These are phyloP conservation scores for Tethya wilhelma DNA, from an alignment of 37 sponge, comb jelly and placozoan genomes.

Conservation along the genomic window DNA sequence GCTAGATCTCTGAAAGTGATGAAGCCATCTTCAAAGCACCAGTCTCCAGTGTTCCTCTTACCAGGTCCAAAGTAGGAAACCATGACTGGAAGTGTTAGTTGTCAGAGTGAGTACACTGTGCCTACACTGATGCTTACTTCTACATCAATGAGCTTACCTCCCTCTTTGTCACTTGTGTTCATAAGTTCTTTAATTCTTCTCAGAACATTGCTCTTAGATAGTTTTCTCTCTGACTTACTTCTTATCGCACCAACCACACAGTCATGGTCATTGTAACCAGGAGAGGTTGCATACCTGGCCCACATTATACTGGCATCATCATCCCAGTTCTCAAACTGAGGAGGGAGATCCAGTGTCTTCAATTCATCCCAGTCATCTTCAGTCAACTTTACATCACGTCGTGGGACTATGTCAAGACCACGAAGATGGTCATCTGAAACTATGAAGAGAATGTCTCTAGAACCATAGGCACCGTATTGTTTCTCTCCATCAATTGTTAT, in stretches of 20 bases:
- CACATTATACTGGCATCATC: neutral
- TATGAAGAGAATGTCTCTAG: neutral
- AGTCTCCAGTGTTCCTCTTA: constrained; percentile 72
- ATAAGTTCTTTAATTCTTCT: neutral
- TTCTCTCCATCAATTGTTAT: too few relatives aligned
- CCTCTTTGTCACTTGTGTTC: neutral
- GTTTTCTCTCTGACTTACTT: neutral
- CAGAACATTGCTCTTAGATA: neutral
- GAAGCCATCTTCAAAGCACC: constrained; percentile 67
- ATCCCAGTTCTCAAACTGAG: neutral
- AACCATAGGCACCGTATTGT: neutral
- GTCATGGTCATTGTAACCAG: neutral
- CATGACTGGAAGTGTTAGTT: constrained; percentile 17
- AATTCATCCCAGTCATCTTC: neutral
- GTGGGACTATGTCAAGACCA: neutral
- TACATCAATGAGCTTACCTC: neutral
- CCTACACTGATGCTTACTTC: neutral
- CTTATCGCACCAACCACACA: neutral
- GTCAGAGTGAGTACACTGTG: neutral
- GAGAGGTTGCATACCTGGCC: neutral
- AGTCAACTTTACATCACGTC: neutral
- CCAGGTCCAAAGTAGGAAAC: constrained; percentile 74
- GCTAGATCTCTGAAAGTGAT: constrained; percentile 48
- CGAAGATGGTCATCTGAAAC: neutral
- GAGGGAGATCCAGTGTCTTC: neutral